A percentile compares a stretch with the other conserved stretches of the same genome.
Conservation (phyloP, 2,888 invertebrate genomes). For the Tetramorium bicarinatum region DNA sequence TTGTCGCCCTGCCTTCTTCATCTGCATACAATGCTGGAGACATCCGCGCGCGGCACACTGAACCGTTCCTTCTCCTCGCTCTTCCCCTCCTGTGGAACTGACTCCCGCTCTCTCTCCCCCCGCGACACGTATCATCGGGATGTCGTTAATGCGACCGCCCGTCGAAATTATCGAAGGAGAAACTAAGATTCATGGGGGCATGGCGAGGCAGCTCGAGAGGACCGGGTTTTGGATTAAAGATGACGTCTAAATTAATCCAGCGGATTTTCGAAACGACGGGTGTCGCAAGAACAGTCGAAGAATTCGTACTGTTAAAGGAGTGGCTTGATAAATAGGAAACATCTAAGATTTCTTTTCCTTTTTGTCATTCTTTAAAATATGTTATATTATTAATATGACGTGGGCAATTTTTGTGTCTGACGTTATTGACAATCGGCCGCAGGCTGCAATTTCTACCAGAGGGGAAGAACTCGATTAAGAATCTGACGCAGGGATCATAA, state of each 20-base stretch:
- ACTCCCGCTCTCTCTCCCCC: constrained; percentile 34
- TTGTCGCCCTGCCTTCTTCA: constrained; percentile 86
- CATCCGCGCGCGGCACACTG: constrained; percentile 78
- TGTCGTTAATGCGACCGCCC: constrained; percentile 83
- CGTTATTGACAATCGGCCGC: constrained; percentile 34
- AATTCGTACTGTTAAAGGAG: constrained; percentile 23
- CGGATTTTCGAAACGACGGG: neutral
- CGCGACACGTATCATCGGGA: constrained; percentile 78
- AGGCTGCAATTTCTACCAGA: constrained; percentile 37
- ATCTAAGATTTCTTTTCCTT: neutral
- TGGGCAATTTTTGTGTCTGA: constrained; percentile 6
- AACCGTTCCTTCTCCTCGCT: constrained; percentile 42
- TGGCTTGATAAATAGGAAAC: constrained; percentile 6
- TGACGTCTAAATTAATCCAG: constrained; percentile 55
- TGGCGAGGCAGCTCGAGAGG: neutral
- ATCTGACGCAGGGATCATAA: constrained; percentile 80
- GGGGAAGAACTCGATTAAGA: constrained; percentile 64
- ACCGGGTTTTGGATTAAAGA: constrained; percentile 48
- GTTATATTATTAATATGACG: neutral
- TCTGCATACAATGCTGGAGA: constrained; percentile 85
- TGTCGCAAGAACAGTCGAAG: constrained; percentile 25
- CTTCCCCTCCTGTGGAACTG: constrained; percentile 24
- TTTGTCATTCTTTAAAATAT: neutral
- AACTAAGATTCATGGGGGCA: constrained; percentile 30
- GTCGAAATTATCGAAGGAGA: constrained; percentile 81